phyloP scores from a whole-genome alignment of 2,797 vertebrate species.

The Falco novaeseelandiae region DNA sequence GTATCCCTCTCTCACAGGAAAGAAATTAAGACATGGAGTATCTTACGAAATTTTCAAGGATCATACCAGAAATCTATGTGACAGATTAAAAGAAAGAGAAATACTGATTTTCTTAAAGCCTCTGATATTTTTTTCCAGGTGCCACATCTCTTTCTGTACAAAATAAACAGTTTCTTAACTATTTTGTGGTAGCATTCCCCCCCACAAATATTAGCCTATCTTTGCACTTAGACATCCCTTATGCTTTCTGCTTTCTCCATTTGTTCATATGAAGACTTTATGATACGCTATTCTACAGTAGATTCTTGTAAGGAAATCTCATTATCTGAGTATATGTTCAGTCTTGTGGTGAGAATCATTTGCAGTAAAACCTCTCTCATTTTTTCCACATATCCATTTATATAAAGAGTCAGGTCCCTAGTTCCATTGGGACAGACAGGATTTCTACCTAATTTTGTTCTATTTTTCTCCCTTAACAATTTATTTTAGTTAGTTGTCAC shows the following conservation, averaged over 20 bases:
- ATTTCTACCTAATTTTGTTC: not conserved
- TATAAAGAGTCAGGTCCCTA: not conserved
- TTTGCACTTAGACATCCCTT: not conserved
- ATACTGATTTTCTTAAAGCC: not conserved
- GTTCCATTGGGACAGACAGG: not conserved
- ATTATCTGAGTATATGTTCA: slow-evolving; percentile 11
- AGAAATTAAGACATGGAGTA: not conserved
- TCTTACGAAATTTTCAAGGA: not conserved
- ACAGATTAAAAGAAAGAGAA: not conserved
- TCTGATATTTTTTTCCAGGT: not conserved
- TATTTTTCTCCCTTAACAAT: not conserved
- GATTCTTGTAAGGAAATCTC: slow-evolving; percentile 5
- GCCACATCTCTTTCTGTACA: not conserved
- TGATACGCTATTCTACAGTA: not conserved
- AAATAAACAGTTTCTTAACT: not conserved
- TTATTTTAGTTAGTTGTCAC: not conserved
- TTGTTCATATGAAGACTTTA: slow-evolving; percentile 22
- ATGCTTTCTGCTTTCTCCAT: not conserved
- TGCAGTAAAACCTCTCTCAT: slow-evolving; percentile 4
- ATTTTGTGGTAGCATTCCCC: not conserved
- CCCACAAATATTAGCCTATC: not conserved
- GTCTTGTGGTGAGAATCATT: not conserved
- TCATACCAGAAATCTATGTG: not conserved
- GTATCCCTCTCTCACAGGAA: not conserved
- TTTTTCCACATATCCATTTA: slow-evolving; percentile 1